Conservation (phyloP, 2,113 vertebrate species). For the Corvus moneduloides region DNA sequence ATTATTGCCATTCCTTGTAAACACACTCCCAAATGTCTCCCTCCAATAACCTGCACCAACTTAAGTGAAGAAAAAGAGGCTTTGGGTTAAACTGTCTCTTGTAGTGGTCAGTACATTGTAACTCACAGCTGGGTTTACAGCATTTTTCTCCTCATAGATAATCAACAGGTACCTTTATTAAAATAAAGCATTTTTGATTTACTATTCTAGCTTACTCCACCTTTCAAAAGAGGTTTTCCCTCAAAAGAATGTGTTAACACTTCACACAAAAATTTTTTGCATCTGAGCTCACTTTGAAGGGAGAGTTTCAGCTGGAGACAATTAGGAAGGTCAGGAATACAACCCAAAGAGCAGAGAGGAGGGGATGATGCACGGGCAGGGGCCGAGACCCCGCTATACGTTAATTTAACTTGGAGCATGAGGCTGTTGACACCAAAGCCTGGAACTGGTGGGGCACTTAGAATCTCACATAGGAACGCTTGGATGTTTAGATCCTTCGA, state of each 20-base stretch:
- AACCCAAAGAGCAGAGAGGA: neutral
- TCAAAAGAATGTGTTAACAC: neutral
- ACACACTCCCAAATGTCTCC: neutral
- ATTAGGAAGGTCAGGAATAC: neutral
- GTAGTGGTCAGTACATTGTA: neutral
- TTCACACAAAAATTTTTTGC: neutral
- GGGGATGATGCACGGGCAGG: neutral
- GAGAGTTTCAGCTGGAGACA: neutral
- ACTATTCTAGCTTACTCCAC: neutral
- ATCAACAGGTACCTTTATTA: neutral
- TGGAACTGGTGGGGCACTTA: neutral
- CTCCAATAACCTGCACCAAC: neutral
- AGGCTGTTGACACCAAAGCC: neutral
- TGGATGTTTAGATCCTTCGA: neutral
- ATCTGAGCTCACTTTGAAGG: neutral
- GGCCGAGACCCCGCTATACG: accelerated
- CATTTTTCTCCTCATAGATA: neutral
- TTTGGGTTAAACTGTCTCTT: neutral
- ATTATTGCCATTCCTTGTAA: neutral
- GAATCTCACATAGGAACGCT: accelerated
- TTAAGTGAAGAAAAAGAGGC: neutral
- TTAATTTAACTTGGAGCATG: neutral
- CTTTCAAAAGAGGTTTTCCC: neutral
- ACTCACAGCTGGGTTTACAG: neutral
- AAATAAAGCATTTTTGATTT: neutral